phyloP scores from a whole-genome alignment of 2,113 vertebrate species.

The Ivindomyrus marchei region DNA sequence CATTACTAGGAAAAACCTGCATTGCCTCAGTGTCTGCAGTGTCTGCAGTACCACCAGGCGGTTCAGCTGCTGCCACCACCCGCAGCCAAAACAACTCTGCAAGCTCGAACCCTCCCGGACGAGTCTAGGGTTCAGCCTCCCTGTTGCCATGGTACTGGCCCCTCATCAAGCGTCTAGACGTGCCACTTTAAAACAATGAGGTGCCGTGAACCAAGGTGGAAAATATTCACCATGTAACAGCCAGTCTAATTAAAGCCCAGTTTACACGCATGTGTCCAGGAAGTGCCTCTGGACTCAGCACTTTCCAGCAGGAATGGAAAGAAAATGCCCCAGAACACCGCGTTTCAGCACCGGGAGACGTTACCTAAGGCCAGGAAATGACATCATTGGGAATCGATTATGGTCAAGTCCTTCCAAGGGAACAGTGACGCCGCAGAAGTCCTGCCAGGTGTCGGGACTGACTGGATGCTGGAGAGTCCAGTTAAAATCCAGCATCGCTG shows the following conservation, averaged over 20 bases:
- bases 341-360: conserved; percentile 53
- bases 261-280: background rate
- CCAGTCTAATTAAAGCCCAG: conserved; percentile 11
- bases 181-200: conserved; percentile 23
- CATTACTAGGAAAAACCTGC: background rate
- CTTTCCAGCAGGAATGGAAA: conserved; percentile 22
- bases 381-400: background rate
- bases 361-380: conserved; percentile 51
- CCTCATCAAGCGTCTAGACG: conserved; percentile 42
- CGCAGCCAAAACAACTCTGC: background rate
- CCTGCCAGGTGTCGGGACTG: background rate
- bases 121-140: conserved; percentile 29
- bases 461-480: background rate
- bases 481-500: background rate
- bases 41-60: background rate
- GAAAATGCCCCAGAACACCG: conserved; percentile 26
- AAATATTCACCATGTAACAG: conserved; percentile 19
- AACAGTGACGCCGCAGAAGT: background rate
- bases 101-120: conserved; percentile 28
- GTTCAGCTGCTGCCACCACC: background rate
- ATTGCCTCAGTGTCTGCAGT: background rate
- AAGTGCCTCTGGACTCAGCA: background rate
- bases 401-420: conserved; percentile 5
- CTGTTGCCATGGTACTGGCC: conserved; percentile 29
- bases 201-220: background rate